Percentiles rank a stretch among this genome's conserved stretches.
Evolutionary conservation across 2,888 invertebrate genomes (phyloP).

Genomic region (Nomada lathburiana): DNA sequence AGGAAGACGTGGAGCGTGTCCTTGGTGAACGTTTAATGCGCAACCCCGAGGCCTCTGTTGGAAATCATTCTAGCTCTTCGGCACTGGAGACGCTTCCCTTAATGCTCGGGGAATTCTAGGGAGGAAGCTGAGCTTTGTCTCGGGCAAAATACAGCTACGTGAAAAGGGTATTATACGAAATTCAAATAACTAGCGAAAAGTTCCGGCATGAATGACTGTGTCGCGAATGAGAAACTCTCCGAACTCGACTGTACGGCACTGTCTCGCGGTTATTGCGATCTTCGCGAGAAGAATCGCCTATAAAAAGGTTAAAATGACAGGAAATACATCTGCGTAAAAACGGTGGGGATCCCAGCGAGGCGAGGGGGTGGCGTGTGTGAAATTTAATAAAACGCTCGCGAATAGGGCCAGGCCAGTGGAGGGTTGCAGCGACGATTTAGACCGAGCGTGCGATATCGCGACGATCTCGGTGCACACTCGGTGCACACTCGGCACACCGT

Average conservation of each 20-base stretch:
- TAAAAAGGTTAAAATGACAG: not conserved
- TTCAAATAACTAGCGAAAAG: no score
- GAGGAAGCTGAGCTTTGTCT: no score
- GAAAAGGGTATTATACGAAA: no score
- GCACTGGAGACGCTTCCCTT: no score
- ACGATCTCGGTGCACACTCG: constrained; percentile 49
- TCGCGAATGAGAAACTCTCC: not conserved
- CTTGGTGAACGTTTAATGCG: not conserved
- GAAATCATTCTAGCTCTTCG: not conserved
- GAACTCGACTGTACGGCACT: no score
- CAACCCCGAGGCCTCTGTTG: not conserved
- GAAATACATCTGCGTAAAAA: not conserved
- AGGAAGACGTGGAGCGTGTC: not conserved
- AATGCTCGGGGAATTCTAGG: not conserved
- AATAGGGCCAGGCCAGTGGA: constrained; percentile 24
- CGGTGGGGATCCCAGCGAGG: not conserved
- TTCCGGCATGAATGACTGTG: no score
- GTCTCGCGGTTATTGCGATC: no score
- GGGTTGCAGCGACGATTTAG: constrained; percentile 49
- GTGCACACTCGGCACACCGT: constrained; percentile 54
- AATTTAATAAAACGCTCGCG: constrained; percentile 34
- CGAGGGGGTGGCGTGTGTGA: not conserved
- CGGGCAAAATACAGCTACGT: no score
- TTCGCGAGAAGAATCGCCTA: no score
- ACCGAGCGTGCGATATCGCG: constrained; percentile 67